Percentiles rank a stretch among this genome's conserved stretches.
Evolutionary conservation across 2,113 vertebrate genomes (phyloP).

Genomic region (Siniperca chuatsi): DNA sequence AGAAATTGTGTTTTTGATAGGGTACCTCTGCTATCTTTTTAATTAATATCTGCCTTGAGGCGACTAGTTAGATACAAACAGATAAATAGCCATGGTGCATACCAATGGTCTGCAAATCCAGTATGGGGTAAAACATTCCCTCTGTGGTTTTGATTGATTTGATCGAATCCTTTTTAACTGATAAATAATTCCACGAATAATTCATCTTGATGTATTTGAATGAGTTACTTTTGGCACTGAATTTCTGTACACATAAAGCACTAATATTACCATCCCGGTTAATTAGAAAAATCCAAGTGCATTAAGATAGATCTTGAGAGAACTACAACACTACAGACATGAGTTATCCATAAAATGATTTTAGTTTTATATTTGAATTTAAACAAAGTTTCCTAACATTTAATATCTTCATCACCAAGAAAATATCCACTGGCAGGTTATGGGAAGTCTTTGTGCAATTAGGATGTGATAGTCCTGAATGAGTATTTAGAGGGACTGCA

Average conservation of each 20-base stretch:
- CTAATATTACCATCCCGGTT: slow-evolving; percentile 6
- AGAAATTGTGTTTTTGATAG: slow-evolving; percentile 45
- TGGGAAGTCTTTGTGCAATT: background rate
- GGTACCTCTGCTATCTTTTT: slow-evolving; percentile 65
- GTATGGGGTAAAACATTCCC: slow-evolving; percentile 51
- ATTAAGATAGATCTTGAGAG: slow-evolving; percentile 4
- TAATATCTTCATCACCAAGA: background rate
- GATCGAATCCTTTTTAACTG: slow-evolving; percentile 48
- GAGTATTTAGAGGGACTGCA: slow-evolving; percentile 19
- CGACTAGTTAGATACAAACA: slow-evolving; percentile 67
- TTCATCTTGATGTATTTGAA: slow-evolving; percentile 45
- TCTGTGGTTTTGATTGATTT: slow-evolving; percentile 53
- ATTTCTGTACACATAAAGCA: slow-evolving; percentile 14
- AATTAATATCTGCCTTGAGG: slow-evolving; percentile 78
- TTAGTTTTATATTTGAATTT: background rate
- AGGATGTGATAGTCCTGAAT: slow-evolving; percentile 4
- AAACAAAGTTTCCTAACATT: background rate
- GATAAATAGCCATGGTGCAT: slow-evolving; percentile 58
- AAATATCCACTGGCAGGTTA: background rate
- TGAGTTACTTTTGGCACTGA: slow-evolving; percentile 17
- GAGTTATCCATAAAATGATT: background rate
- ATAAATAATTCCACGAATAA: slow-evolving; percentile 61
- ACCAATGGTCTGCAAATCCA: slow-evolving; percentile 61
- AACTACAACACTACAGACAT: slow-evolving; percentile 14
- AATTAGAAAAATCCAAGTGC: slow-evolving; percentile 6